Base-by-base conservation (phyloP, 2,113 vertebrate species). In the Phrynosoma blainvillii region DNA sequence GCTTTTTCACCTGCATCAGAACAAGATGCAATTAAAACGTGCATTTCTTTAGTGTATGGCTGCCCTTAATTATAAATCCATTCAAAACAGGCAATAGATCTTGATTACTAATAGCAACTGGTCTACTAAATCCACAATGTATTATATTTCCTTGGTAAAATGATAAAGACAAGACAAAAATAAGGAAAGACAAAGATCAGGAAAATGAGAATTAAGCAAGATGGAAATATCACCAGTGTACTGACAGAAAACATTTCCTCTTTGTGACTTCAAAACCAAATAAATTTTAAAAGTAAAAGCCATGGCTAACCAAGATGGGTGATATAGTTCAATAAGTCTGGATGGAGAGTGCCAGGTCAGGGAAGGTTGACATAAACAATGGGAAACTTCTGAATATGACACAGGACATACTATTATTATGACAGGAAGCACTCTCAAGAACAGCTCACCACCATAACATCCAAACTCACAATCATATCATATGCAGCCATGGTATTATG, bases 111-210 rank as follows among this genome's bases (percentile, higher is more conserved):
- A 42, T n/a, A 47, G 32, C 66, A 89, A 71, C 9, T 68, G 90
- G 86, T 13, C 59, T 9, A 16, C 18, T 62, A 62, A 16, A 62
- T 20, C 12, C 13, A 62, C 59, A 62, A 20, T 62, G 13, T 7
- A 13, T 13, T 62, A 62, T 62, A 2, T 62, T 62, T 62, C 13
- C 12, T 62, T 62, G 59, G 12, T 13, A 16, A 62, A 62, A 62
- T 16, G 59, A 62, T 88, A 47, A 47, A 47, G 14, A 56, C 84
- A 40, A 27, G 32, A 71, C 62, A 30, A 56, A 47, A 30, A 83
- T 40, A 79, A 81, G n/a, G 74, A 89, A 84, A 85, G 90, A 90
- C 10, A 13, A 52, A 42, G 27, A 21, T 12, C 54, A 18, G 14
- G 16, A 86, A 27, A 21, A n/a, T 68, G 1, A 36, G 75, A 80